Evolutionary conservation across 2,113 vertebrate species (phyloP), one percentile per base, ranked within the genome.

Genomic region (Xyliphius kryptos): DNA sequence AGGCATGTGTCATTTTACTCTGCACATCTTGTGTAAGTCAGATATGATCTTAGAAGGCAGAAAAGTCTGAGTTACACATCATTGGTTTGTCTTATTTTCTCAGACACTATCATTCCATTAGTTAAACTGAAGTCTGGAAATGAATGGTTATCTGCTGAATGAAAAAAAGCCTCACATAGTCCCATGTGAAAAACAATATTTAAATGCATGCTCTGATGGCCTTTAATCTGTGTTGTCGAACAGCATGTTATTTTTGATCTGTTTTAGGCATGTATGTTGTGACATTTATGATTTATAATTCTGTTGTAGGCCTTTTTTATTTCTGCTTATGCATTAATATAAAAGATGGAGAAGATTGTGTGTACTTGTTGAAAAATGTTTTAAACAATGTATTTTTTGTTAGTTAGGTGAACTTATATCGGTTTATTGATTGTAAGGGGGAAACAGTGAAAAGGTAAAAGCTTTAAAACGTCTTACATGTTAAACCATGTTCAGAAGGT

Each of bases 201-300:
- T 8, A 57, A 56, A 14, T 53, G 70, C 71, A 68, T 69, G 66
- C 54, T 53, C 32, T 60, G 21, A 51, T 54, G 48, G 47, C 36
- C n/a, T 50, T 55, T 32, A 63, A 67, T 57, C 47, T 32, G 48
- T 63, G 60, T 67, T 56, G 38, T 32, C 26, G 7, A 32, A 32
- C 26, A 44, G 46, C 51, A 21, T 51, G 56, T 61, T 22, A 21
- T 32, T n/a, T 55, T 17, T 49, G 22, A 47, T 44, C 41, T n/a
- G 15, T 70, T 67, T 20, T 48, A 56, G 67, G 71, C 71, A 69
- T 69, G 71, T 26, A 26, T 43, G 48, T 21, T 26, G 52, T 57
- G 48, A 54, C 58, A 13, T 40, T 44, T 67, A 59, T 54, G 54
- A 40, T 55, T 61, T 65, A 37, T 51, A 10, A 64, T 43, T 17